phyloP scores from a whole-genome alignment of 2,888 invertebrate genomes.

The Hoplodrina blanda region DNA sequence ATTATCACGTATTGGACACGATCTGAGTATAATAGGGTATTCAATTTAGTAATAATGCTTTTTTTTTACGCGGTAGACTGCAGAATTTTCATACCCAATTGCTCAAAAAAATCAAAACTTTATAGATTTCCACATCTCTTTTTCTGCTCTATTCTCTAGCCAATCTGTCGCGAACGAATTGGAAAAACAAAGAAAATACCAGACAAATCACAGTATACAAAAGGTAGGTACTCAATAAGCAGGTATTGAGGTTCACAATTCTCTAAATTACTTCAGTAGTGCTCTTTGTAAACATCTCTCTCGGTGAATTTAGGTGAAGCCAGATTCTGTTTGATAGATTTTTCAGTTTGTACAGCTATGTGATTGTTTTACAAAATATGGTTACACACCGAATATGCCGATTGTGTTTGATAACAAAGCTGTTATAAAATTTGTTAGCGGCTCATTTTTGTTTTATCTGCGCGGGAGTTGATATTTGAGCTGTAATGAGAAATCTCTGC shows the following conservation, averaged over 20 bases:
- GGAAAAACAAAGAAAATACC: neutral
- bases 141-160: too few relatives aligned
- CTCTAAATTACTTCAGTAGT: neutral
- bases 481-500: neutral
- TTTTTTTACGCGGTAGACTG: too few relatives aligned
- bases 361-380: constrained; percentile 33
- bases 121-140: neutral
- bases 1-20: constrained; percentile 7
- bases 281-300: too few relatives aligned
- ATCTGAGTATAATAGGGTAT: constrained; percentile 6
- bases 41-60: neutral
- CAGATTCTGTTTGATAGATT: too few relatives aligned
- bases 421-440: constrained; percentile 13
- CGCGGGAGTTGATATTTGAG: neutral
- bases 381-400: constrained; percentile 14
- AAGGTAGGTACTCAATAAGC: neutral
- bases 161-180: neutral
- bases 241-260: constrained; percentile 12
- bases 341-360: constrained; percentile 12
- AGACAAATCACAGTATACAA: neutral
- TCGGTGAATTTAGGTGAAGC: too few relatives aligned
- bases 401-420: constrained; percentile 40
- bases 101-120: too few relatives aligned
- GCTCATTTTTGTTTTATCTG: neutral
- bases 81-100: too few relatives aligned